Percentiles rank a stretch among this genome's conserved stretches.
phyloP scores from a whole-genome alignment of 2,113 vertebrate genomes.

The Myotis yumanensis region DNA sequence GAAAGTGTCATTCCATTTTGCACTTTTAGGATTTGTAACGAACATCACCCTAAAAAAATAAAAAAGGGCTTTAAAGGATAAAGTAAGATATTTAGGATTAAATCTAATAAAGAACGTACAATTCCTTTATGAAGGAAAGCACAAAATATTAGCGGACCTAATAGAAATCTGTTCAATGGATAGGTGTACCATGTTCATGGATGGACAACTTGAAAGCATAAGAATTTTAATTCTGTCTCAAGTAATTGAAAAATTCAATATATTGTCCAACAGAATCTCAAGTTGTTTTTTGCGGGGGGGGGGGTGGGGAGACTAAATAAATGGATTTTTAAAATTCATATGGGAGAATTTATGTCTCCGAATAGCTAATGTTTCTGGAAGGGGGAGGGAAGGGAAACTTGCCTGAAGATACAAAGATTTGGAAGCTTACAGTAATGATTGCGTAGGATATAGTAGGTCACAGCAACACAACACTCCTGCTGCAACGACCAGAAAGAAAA shows the following conservation, averaged over 20 bases:
- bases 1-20: not conserved
- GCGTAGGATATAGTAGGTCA: not conserved
- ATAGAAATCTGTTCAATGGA: not conserved
- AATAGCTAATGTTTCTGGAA: not conserved
- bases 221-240: not conserved
- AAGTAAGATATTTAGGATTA: not conserved
- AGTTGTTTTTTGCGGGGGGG: not conserved
- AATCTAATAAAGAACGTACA: not conserved
- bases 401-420: not conserved
- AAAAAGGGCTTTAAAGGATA: not conserved
- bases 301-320: not conserved
- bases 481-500: not conserved
- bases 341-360: not conserved
- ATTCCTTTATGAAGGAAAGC: not conserved
- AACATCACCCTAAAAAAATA: not conserved
- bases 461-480: not conserved
- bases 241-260: not conserved
- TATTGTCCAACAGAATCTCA: not conserved
- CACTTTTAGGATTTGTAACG: slow-evolving; percentile 10
- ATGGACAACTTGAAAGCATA: not conserved
- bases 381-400: not conserved
- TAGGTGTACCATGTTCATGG: not conserved
- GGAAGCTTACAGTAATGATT: not conserved
- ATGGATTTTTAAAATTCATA: not conserved
- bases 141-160: not conserved